Evolutionary conservation across 2,113 vertebrate species (phyloP), one percentile per base, ranked within the genome.

Genomic region (Pyxicephalus adspersus): DNA sequence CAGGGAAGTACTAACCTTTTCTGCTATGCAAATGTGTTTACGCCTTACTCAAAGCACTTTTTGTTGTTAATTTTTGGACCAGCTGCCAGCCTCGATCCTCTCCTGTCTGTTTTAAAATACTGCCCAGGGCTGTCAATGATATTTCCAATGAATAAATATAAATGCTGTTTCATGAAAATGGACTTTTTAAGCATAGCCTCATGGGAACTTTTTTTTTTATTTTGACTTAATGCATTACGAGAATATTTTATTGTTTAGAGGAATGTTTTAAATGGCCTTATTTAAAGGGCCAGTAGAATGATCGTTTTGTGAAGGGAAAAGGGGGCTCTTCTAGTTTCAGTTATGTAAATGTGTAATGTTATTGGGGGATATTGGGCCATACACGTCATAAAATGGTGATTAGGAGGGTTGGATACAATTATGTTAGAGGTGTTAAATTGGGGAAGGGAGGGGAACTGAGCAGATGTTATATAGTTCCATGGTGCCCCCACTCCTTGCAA

Each of bases 161-260:
- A 63, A 76, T 25, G 54, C 26, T 57, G 52, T 57, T 58, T 73
- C 52, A 54, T 19, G 70, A 34, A 28, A 57, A 73, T 73, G 26
- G 52, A 73, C 52, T 19, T 57, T 58, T 73, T 73, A 73, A 57
- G 70, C 70, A 58, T 16, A 28, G 70, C 54, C 70, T 73, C 26
- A 31, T 73, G 70, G 70, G 52, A 73, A 29, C 55, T 16, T 8
- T 22, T 73, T 57, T 73, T 73, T 73, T 73, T 73, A 73, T 73
- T 34, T 57, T 57, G 29, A 34, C 70, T 31, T 52, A 73, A 73
- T 73, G 29, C 52, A 73, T 73, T 31, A 55, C 29, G 11, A 23
- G 28, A 28, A 73, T 22, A 22, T 34, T 73, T 72, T 31, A 28
- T 28, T 70, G 45, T 45, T 7, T 9, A 26, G 45, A 18, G 45